These are phyloP conservation scores for Thunnus maccoyii DNA, from an alignment of 2,113 vertebrate genomes.

Conservation along the genomic window DNA sequence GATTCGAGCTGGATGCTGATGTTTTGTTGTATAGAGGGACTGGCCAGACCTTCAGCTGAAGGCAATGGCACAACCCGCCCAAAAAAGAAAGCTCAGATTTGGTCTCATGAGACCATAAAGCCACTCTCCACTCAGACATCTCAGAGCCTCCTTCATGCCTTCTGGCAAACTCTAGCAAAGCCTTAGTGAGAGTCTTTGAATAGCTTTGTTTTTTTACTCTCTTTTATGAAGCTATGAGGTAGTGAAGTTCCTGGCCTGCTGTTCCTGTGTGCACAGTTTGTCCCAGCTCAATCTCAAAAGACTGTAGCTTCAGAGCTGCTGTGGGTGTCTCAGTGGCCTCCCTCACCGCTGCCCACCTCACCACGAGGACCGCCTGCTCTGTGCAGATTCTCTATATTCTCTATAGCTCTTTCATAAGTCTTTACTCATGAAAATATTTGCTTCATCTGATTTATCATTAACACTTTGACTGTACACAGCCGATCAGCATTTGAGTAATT, in stretches of 20 bases:
- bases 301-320: conserved; percentile 13
- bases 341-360: background rate
- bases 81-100: too few relatives aligned
- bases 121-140: background rate
- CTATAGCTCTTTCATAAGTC: background rate
- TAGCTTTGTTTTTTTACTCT: too few relatives aligned
- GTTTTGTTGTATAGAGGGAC: too few relatives aligned
- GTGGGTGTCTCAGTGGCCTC: background rate
- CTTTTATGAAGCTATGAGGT: background rate
- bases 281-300: background rate
- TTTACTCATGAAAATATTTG: too few relatives aligned
- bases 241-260: background rate
- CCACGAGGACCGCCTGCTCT: too few relatives aligned
- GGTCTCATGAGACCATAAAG: background rate
- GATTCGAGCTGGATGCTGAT: too few relatives aligned
- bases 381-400: background rate
- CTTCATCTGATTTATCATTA: too few relatives aligned
- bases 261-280: background rate
- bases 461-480: too few relatives aligned
- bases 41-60: too few relatives aligned
- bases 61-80: too few relatives aligned
- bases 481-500: too few relatives aligned
- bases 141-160: background rate
- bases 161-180: background rate
- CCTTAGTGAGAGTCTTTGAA: background rate